Base-by-base conservation (phyloP, 2,888 invertebrate genomes). In the Pammene fasciana region DNA sequence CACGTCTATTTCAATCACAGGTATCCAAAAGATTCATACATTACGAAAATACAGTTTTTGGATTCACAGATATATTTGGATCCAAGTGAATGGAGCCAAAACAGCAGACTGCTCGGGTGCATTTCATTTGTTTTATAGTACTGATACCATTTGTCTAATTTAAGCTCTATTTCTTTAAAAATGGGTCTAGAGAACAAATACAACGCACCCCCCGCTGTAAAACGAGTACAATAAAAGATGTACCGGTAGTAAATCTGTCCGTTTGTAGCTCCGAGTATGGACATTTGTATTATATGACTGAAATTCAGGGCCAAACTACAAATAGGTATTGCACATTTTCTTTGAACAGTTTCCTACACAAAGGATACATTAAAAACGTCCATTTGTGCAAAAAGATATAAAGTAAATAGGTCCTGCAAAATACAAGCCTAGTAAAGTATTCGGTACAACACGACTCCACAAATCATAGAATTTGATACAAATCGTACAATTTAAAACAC, bases 261-360 rank as follows among this genome's bases (percentile, higher is more conserved):
- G 48, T 10, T 38, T 34, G 45, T 38, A 41, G 48, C 41, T 26
- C 50, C 48, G 34, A 16, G 52, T 60, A 48, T 38, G 14, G 45
- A 55, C 36, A 38, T 18, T 16, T 16, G 45, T n/a, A 56, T 13
- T 8, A 45, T 14, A 45, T 26, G 16, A 41, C 36, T 46, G 16
- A 43, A 36, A 36, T 60, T 50, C 9, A 46, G 54, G 34, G 67
- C 67, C 46, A 55, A 54, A 56, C 67, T 55, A 67, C 61, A 67
- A 59, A 67, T 57, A 41, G 11, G 38, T 57, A 66, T 66, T 66
- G 66, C 66, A 66, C 66, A 59, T 59, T 59, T 34, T 50, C 57
- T 43, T 59, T 66, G 14, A 59, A 43, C 50, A 43, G 61, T 14
- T 34, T 60, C n/a, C 26, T 36, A 36, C 61, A 61, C 61, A 61